Percentiles rank a stretch among this genome's conserved stretches.
Evolutionary conservation across 1,140 invertebrate species (phyloP).

Genomic region (Bombus impatiens): DNA sequence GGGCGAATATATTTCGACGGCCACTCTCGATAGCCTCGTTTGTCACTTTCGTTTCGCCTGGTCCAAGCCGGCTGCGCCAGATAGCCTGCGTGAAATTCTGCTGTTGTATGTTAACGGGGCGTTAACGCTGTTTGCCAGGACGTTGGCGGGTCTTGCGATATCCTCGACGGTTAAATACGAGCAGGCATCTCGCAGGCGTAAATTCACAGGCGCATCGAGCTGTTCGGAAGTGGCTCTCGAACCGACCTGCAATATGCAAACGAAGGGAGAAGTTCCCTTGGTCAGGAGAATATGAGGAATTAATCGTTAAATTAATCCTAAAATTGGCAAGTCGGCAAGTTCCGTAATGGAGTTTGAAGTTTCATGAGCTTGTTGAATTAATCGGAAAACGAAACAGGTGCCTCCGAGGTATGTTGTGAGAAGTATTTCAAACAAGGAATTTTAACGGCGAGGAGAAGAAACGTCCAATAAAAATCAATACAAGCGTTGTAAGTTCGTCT

Average conservation of each 20-base stretch:
- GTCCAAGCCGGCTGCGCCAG: not conserved
- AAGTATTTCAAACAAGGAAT: not conserved
- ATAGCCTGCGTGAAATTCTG: not conserved
- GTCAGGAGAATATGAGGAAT: not conserved
- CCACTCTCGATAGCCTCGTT: conserved; percentile 52
- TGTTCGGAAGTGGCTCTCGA: not conserved
- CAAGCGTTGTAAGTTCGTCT: too few relatives aligned
- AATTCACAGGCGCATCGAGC: not conserved
- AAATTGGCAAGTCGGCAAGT: conserved; percentile 16
- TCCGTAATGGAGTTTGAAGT: conserved; percentile 23
- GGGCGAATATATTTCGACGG: conserved; percentile 56
- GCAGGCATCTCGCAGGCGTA: not conserved
- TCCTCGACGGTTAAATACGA: not conserved
- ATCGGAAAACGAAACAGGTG: not conserved
- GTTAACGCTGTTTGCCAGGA: not conserved
- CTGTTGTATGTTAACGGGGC: not conserved
- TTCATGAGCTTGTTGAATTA: not conserved
- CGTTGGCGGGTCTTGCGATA: not conserved
- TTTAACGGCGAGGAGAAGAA: too few relatives aligned
- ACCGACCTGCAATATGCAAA: conserved; percentile 13
- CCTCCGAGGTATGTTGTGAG: not conserved
- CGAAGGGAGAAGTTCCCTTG: not conserved
- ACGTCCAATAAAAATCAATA: too few relatives aligned
- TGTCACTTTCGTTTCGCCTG: conserved; percentile 52
- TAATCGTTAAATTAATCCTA: conserved; percentile 38